phyloP scores from a whole-genome alignment of 1,140 invertebrate genomes.

The Ceratosolen fusciceps region DNA sequence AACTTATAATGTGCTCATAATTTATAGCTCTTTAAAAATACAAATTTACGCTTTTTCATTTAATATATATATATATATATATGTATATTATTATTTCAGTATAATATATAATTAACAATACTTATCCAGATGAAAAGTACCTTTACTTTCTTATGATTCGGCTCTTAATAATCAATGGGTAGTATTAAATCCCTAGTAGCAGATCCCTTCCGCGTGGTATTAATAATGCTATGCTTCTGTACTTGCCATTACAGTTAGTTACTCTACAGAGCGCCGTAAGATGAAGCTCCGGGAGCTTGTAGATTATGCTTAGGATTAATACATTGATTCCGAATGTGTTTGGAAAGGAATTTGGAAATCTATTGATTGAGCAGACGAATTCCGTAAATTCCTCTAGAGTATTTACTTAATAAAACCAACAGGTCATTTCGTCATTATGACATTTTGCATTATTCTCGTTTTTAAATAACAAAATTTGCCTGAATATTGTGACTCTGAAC shows the following conservation, averaged over 20 bases:
- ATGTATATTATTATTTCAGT: not conserved
- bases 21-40: too few relatives aligned
- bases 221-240: not conserved
- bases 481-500: too few relatives aligned
- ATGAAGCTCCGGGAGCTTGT: not conserved
- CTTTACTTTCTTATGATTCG: not conserved
- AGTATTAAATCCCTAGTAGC: too few relatives aligned
- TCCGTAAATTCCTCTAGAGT: too few relatives aligned
- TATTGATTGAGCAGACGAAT: not conserved
- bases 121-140: not conserved
- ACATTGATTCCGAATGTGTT: not conserved
- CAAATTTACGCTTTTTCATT: not conserved
- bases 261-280: not conserved
- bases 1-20: not conserved
- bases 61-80: slow-evolving; percentile 10
- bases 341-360: not conserved
- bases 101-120: not conserved
- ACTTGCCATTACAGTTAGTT: not conserved
- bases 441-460: too few relatives aligned
- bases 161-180: not conserved
- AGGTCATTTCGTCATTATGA: too few relatives aligned
- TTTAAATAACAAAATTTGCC: too few relatives aligned
- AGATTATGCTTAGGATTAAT: not conserved
- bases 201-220: too few relatives aligned
- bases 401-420: too few relatives aligned